Conservation (phyloP, 2,113 vertebrate genomes). For the Carlito syrichta region DNA sequence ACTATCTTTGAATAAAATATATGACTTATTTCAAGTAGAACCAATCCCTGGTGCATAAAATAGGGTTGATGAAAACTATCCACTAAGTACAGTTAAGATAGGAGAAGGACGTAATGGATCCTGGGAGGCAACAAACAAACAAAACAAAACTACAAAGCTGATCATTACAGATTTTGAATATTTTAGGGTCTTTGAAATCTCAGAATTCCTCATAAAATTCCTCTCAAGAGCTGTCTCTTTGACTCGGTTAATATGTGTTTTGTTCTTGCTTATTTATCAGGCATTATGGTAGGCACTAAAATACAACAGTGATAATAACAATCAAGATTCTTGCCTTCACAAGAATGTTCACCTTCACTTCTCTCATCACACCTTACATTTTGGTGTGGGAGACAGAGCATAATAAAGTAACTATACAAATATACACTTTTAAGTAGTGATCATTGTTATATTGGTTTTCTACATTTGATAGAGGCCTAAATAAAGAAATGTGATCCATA, state of each 20-base stretch:
- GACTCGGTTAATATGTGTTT: neutral
- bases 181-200: neutral
- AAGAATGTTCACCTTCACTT: no score
- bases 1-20: neutral
- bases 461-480: neutral
- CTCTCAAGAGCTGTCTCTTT: neutral
- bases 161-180: neutral
- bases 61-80: neutral
- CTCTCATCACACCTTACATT: no score
- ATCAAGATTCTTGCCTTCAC: neutral
- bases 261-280: neutral
- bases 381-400: neutral
- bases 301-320: neutral
- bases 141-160: neutral
- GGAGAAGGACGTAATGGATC: neutral
- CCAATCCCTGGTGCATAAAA: neutral
- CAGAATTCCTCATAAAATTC: neutral
- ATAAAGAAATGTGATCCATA: neutral
- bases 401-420: neutral
- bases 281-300: neutral
- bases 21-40: neutral
- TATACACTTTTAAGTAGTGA: neutral
- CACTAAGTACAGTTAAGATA: neutral
- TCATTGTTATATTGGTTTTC: neutral
- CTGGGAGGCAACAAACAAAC: no score